Conservation (phyloP, 2,113 vertebrate genomes). For the Rutilus rutilus region DNA sequence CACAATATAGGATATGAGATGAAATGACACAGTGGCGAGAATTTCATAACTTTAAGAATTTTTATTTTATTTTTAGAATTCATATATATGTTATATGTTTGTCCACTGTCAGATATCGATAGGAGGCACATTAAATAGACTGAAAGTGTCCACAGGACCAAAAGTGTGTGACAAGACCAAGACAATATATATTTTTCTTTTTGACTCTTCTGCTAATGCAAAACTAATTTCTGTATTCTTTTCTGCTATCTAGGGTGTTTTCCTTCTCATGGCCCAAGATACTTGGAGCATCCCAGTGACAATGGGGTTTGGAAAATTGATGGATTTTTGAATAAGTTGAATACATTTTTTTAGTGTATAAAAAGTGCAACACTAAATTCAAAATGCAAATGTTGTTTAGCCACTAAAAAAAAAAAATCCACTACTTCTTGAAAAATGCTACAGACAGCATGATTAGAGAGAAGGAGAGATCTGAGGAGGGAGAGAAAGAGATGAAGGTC, state of each 20-base stretch:
- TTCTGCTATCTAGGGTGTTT: background rate
- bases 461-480: constrained; percentile 15
- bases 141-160: too few species aligned
- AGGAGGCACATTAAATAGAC: too few species aligned
- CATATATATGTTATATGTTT: too few species aligned
- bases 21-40: too few species aligned
- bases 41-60: too few species aligned
- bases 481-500: constrained; percentile 29
- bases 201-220: background rate
- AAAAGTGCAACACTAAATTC: background rate
- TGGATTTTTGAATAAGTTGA: background rate
- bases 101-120: too few species aligned
- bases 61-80: too few species aligned
- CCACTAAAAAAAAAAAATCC: background rate
- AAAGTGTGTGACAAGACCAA: too few species aligned
- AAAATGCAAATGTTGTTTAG: background rate
- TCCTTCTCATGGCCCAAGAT: background rate
- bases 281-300: background rate
- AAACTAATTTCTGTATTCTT: background rate
- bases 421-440: background rate
- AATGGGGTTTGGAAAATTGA: background rate
- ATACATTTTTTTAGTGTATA: too few species aligned
- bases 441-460: background rate
- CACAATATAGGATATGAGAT: too few species aligned
- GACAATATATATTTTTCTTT: too few species aligned